Evolutionary conservation across 2,113 vertebrate species (phyloP), one percentile per base, ranked within the genome.

Genomic region (Cinclus cinclus): DNA sequence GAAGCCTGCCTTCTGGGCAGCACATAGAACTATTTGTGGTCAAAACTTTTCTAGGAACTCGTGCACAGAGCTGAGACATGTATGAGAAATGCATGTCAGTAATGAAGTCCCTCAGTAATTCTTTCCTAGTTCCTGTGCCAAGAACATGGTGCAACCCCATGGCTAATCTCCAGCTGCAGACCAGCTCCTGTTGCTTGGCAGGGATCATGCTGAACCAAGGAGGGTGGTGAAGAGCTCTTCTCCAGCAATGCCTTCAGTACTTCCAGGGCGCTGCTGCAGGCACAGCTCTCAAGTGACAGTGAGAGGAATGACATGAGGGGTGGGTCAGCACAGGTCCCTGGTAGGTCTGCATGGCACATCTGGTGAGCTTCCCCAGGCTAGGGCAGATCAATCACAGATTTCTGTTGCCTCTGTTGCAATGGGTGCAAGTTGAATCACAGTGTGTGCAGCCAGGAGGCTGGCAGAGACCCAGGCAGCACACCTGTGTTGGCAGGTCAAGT

Each of bases 241-340:
- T 10, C 4, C 35, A 75, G 27, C 46, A n/a, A 16, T 79, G 60
- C 35, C 39, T 58, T 30, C 30, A 8, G 13, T 25, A 41, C 7
- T 28, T 87, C 11, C 33, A 37, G 33, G 16, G 8, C 59, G 27
- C 71, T 80, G 80, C 53, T 87, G 78, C 58, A 71, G 42, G 75
- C 39, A 35, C 44, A 68, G 39, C 14, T 78, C 27, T 7, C 31
- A 27, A 17, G 23, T 30, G 31, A 35, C 10, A 2, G 37, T 16
- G 25, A 1, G 2, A 28, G 30, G 5, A 70, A 35, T 0, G 1
- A 12, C 10, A 11, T 1, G 14, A 65, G 17, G 8, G 27, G 20
- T 68, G 14, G 2, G 6, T 49, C 74, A 50, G 49, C 28, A 53
- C 9, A 22, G 6, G 60, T 42, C 33, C 15, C 46, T 31, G 18